These are phyloP conservation scores for Coecobrya sp. DNA, from an alignment of 2,888 invertebrate genomes.

Conservation along the genomic window DNA sequence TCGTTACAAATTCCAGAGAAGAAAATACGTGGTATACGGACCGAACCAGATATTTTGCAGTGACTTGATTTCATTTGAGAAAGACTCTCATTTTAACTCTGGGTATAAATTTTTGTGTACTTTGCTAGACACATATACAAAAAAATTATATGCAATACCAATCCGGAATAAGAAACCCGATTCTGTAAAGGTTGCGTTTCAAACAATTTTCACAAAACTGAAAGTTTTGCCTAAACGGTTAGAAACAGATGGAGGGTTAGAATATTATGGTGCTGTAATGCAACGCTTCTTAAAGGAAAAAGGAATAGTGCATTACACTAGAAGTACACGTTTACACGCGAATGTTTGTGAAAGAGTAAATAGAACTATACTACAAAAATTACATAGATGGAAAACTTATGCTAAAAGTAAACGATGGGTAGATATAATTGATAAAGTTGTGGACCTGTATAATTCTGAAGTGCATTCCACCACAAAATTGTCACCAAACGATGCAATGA, in stretches of 20 bases:
- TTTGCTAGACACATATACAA: background rate
- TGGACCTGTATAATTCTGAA: background rate
- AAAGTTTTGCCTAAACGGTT: background rate
- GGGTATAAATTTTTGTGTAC: background rate
- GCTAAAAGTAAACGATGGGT: background rate
- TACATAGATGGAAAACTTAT: background rate
- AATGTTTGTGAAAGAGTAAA: conserved; percentile 8
- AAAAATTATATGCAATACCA: background rate
- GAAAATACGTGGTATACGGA: background rate
- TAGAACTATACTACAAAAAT: background rate
- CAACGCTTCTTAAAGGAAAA: background rate
- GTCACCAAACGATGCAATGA: background rate
- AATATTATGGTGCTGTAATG: background rate
- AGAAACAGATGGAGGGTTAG: background rate
- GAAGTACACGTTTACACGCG: background rate
- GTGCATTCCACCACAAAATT: background rate
- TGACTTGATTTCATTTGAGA: background rate
- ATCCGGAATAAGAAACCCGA: background rate
- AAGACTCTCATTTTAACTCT: background rate
- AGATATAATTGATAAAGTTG: background rate
- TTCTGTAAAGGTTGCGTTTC: background rate
- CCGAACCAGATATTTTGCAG: background rate
- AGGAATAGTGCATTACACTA: background rate
- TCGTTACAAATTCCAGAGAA: background rate
- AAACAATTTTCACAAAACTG: background rate